These are phyloP conservation scores for Ceratina japonica DNA, from an alignment of 1,140 invertebrate species.

Conservation along the genomic window DNA sequence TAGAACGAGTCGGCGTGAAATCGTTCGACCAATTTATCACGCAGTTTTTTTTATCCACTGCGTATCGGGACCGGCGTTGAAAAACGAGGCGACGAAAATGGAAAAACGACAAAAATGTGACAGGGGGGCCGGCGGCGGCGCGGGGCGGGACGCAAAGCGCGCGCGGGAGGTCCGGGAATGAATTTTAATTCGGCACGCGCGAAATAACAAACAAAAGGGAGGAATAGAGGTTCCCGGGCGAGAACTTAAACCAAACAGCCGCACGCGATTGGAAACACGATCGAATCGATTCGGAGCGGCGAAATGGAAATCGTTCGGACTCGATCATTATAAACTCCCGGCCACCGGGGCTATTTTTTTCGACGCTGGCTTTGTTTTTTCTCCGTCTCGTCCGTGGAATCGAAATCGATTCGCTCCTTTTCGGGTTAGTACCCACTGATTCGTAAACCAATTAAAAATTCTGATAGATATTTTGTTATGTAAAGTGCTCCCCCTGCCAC, in stretches of 20 bases:
- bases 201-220: constrained; percentile 66
- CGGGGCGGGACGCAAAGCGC: constrained; percentile 15
- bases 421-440: not conserved
- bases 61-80: constrained; percentile 29
- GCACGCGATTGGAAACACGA: constrained; percentile 59
- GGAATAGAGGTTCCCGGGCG: constrained; percentile 24
- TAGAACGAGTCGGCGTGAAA: constrained; percentile 12
- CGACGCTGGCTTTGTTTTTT: not conserved
- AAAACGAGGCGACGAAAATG: constrained; percentile 58
- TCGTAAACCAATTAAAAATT: too few species aligned
- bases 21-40: constrained; percentile 31
- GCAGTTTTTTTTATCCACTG: constrained; percentile 4
- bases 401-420: constrained; percentile 1
- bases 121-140: not conserved
- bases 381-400: not conserved
- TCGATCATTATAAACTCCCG: constrained; percentile 21
- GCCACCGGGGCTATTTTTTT: not conserved
- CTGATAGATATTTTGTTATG: not conserved
- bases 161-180: constrained; percentile 14
- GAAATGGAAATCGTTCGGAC: constrained; percentile 51
- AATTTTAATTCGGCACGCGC: constrained; percentile 65
- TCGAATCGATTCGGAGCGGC: constrained; percentile 50
- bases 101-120: constrained; percentile 55
- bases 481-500: not conserved
- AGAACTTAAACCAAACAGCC: constrained; percentile 65